phyloP scores from a whole-genome alignment of 1,140 invertebrate genomes.

The Oedothorax gibbosus region DNA sequence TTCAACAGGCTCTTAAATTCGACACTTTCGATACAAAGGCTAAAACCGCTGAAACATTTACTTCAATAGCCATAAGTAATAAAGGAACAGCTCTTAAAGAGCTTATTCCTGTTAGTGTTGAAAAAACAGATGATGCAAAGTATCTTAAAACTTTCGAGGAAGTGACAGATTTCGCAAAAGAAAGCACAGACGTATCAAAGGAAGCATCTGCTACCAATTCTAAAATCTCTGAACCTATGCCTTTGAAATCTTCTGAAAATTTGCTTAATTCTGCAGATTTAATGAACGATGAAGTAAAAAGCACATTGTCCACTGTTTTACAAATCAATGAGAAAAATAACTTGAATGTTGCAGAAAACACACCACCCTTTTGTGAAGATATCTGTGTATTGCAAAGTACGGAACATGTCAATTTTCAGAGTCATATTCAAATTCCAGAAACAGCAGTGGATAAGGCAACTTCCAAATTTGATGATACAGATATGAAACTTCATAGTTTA shows the following conservation, averaged over 20 bases:
- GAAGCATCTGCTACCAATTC: background rate
- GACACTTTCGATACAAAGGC: background rate
- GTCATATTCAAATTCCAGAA: background rate
- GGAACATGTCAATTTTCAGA: background rate
- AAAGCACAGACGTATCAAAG: background rate
- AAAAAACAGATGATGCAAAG: no score
- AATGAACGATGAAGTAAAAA: background rate
- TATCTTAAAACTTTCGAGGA: no score
- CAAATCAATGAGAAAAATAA: conserved; percentile 1
- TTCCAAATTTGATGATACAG: background rate
- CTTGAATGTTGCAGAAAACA: conserved; percentile 5
- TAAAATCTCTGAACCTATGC: conserved; percentile 5
- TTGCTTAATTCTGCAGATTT: conserved; percentile 9
- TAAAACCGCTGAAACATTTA: conserved; percentile 2
- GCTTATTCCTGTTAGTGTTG: background rate
- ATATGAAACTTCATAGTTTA: background rate
- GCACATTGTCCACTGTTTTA: background rate
- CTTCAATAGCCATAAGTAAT: conserved; percentile 17
- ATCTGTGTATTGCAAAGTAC: background rate
- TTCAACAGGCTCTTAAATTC: background rate
- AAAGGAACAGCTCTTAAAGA: background rate
- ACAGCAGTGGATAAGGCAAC: background rate
- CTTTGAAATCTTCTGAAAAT: conserved; percentile 42
- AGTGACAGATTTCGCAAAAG: no score
- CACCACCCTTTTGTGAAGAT: conserved; percentile 7